Conservation (phyloP, 2,888 invertebrate genomes). For the Fragum whitleyi region DNA sequence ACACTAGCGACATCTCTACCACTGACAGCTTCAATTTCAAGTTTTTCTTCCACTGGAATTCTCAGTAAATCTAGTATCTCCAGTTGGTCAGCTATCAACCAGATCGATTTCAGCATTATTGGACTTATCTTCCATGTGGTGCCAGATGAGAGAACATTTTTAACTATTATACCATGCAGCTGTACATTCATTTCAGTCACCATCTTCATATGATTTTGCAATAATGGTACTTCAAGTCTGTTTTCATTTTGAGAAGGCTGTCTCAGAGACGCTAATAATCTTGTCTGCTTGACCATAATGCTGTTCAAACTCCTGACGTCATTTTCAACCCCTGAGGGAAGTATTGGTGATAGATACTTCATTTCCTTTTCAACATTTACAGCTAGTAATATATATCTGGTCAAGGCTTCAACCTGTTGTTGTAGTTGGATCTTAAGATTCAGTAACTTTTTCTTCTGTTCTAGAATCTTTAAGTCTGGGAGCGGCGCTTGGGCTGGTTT, state of each 20-base stretch:
- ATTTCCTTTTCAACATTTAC: conserved; percentile 26
- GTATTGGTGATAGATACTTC: background rate
- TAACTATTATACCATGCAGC: conserved; percentile 14
- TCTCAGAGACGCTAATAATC: conserved; percentile 25
- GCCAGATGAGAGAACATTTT: background rate
- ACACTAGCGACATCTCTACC: background rate
- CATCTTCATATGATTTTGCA: conserved; percentile 10
- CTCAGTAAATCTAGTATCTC: background rate
- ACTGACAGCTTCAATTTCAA: background rate
- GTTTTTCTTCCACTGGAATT: background rate
- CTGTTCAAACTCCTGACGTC: background rate
- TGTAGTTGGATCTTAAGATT: background rate
- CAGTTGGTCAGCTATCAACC: conserved; percentile 28
- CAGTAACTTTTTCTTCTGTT: background rate
- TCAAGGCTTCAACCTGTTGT: conserved; percentile 6
- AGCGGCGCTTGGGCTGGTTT: background rate
- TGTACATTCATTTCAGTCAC: conserved; percentile 2
- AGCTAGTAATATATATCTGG: conserved; percentile 19
- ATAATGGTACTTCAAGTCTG: background rate
- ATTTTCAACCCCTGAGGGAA: background rate
- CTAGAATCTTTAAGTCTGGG: background rate
- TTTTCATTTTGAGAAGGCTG: background rate
- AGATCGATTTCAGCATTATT: conserved; percentile 32
- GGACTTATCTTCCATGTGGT: conserved; percentile 11
- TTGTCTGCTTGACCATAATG: conserved; percentile 27